Conservation (phyloP, 2,888 invertebrate species). For the Chouioia cunea region DNA sequence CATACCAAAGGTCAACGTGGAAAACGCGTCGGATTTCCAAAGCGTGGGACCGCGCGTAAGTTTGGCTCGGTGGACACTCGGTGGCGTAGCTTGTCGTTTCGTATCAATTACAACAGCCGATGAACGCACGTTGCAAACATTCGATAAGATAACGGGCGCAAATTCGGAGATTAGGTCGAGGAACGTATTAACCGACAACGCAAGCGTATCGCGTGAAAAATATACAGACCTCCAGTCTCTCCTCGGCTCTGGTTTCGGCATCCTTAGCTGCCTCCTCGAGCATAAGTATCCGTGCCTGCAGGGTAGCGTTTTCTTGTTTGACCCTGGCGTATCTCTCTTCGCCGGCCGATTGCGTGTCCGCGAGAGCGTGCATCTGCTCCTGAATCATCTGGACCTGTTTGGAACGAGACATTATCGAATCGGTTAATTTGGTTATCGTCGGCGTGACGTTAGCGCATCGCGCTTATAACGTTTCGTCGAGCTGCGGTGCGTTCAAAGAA, state of each 20-base stretch:
- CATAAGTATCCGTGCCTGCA: constrained; percentile 91
- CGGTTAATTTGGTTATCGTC: too few species aligned
- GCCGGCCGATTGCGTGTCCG: constrained; percentile 87
- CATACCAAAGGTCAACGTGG: too few species aligned
- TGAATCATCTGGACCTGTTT: constrained; percentile 92
- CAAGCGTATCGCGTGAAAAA: not conserved
- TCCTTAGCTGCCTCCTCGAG: constrained; percentile 79
- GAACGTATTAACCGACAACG: too few species aligned
- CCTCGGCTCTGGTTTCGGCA: constrained; percentile 70
- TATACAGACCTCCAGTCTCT: constrained; percentile 68
- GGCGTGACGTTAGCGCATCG: too few species aligned
- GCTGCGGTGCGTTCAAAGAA: too few species aligned
- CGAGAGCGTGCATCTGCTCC: constrained; percentile 90
- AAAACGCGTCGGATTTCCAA: too few species aligned
- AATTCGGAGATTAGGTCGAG: too few species aligned
- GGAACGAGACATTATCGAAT: not conserved
- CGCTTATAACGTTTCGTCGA: too few species aligned
- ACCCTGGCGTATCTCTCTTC: constrained; percentile 91
- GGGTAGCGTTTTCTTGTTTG: constrained; percentile 92
- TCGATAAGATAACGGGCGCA: constrained; percentile 6
- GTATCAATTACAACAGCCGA: not conserved
- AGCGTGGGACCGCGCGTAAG: too few species aligned
- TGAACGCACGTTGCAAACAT: constrained; percentile 1
- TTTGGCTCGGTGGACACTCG: too few species aligned
- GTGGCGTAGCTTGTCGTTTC: too few species aligned